A percentile compares a stretch with the other conserved stretches of the same genome.
Evolutionary conservation across 2,888 invertebrate species (phyloP).

Genomic region (Gari tellinella): DNA sequence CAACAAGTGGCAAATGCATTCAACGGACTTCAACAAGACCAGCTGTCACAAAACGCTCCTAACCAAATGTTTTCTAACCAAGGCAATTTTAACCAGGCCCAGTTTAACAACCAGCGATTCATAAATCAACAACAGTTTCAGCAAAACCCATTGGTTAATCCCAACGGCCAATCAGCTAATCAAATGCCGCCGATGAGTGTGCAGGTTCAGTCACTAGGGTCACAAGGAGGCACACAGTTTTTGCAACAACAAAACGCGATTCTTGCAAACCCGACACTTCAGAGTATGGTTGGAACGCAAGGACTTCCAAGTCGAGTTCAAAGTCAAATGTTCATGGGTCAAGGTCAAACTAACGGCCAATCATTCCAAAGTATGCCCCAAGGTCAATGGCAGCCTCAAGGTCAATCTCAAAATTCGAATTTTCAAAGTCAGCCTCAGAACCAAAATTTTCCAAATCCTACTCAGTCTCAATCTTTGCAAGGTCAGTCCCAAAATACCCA

Average conservation of each 20-base stretch:
- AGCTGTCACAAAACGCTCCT: no score
- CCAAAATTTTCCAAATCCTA: conserved; percentile 6
- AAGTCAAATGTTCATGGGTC: neutral
- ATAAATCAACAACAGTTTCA: conserved; percentile 13
- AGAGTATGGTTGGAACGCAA: neutral
- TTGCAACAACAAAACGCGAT: neutral
- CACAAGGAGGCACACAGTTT: neutral
- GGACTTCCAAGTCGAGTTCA: neutral
- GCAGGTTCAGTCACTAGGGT: conserved; percentile 9
- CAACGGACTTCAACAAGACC: neutral
- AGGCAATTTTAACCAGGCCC: no score
- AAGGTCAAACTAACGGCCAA: neutral
- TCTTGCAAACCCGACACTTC: neutral
- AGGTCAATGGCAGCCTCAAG: neutral
- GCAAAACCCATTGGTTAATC: conserved; percentile 2
- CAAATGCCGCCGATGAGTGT: neutral
- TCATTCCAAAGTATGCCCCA: conserved; percentile 1
- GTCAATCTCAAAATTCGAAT: conserved; percentile 1
- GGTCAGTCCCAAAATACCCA: neutral
- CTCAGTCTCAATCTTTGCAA: neutral
- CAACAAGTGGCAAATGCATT: neutral
- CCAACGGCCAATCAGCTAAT: neutral
- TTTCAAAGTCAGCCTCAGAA: conserved; percentile 13
- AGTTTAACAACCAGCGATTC: neutral
- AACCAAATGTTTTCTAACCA: no score